Base-by-base conservation (phyloP, 2,888 invertebrate genomes). In the Cephonodes hylas region DNA sequence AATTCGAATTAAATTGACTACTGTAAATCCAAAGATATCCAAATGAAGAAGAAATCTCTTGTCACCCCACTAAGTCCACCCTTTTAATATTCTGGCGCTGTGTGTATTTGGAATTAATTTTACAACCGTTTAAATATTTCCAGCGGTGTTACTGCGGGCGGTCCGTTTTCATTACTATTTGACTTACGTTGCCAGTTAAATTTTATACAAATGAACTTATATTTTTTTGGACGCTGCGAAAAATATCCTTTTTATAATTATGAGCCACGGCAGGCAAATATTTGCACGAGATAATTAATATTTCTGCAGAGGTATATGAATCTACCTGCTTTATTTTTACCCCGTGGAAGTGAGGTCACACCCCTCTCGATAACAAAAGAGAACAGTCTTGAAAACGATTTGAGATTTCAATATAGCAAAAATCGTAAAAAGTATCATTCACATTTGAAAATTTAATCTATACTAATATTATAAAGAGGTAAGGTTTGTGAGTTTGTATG, bases 51-150 rank as follows among this genome's bases (percentile, higher is more conserved):
- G n/a, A 58, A 53, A 58, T 3, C 1, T 53, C 46, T 78, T 68
- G 87, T 59, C 76, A 83, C 85, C 79, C 73, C 72, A 76, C 65
- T 53, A 58, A 31, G 63, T 63, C 68, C 72, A 77, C 86, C 85
- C 84, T 84, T 88, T 87, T 86, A 88, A 86, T 88, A 89, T 83
- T 80, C 80, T 68, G 69, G 74, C 67, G 69, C 58, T 66, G 58
- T 66, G 70, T 67, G 81, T 85, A 86, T 86, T 88, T 83, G 81
- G 77, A 84, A 88, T 89, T 86, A 89, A 87, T 87, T 86, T 79
- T 53, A 53, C 73, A 79, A 70, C 73, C 80, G 84, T 84, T 86
- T 83, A 88, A 87, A 87, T 83, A 85, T 84, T 84, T 79, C 76
- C 76, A 71, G 76, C 62, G 72, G 61, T 64, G 58, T 53, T 68